Evolutionary conservation across 2,888 invertebrate genomes (phyloP), one percentile per base, ranked within the genome.

Genomic region (Tubulanus polymorphus): DNA sequence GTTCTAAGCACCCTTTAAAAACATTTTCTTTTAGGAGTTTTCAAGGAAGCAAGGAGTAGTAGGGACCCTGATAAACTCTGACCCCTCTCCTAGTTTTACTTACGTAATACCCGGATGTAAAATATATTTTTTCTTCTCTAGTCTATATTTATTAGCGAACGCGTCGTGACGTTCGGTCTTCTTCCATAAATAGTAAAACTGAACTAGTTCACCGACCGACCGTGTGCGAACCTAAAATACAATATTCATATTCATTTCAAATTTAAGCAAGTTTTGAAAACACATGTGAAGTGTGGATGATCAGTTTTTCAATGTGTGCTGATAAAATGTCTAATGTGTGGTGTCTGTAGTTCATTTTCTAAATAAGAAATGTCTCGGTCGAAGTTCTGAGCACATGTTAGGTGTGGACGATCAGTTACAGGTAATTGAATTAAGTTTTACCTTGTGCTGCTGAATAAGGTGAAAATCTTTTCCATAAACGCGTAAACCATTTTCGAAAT

Each of bases 81-180:
- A n/a, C n/a, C n/a, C n/a, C n/a, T n/a, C n/a, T n/a, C n/a, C n/a
- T n/a, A n/a, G n/a, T n/a, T n/a, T n/a, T n/a, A 80, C 81, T 79
- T 78, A 85, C 85, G 93, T 93, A 65, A 92, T 88, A 51, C 92
- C 93, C 3, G 93, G 93, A 81, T 93, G 92, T 48, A 93, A 79
- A 3, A 89, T 88, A 76, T 93, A 93, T 76, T 93, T 93, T 77
- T 92, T 91, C 81, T 94, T 94, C 73, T 93, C 93, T 65, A 93
- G 79, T 50, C 92, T 84, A 10, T 89, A 88, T 79, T 91, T 91
- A 75, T 91, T 74, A 0, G 93, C 93, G 76, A 85, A 85, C 20
- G 83, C 88, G 80, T 97, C 97, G 79, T 96, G 94, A 20, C 97
- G 84, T 74, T 96, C 96, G 27, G 96, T 96, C 81, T 97, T 97